These are phyloP conservation scores for Drosophila erecta DNA, from an alignment of 1,140 invertebrate species.

Conservation along the genomic window DNA sequence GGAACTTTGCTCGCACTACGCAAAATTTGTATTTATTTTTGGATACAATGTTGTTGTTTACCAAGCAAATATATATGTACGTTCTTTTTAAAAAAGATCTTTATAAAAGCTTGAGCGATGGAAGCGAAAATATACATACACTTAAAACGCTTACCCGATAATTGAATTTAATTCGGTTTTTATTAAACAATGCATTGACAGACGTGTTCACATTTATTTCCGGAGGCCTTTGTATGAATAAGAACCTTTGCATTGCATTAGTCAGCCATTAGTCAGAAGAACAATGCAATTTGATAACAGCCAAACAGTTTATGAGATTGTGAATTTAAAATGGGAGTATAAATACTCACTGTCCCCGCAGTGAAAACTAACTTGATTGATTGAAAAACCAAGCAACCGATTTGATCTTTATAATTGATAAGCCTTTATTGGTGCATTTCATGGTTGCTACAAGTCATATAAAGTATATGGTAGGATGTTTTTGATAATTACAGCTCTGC, in stretches of 20 bases:
- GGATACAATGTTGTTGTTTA: constrained; percentile 45
- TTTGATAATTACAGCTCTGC: neutral
- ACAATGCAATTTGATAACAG: constrained; percentile 20
- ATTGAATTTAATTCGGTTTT: neutral
- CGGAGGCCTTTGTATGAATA: neutral
- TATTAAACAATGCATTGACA: neutral
- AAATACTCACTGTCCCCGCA: neutral
- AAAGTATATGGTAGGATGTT: neutral
- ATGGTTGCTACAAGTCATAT: neutral
- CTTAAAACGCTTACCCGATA: neutral
- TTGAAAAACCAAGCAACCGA: neutral
- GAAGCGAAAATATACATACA: no score
- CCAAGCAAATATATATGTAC: neutral
- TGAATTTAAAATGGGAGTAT: neutral
- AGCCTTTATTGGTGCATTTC: neutral
- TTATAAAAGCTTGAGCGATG: constrained; percentile 6
- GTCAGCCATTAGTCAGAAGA: constrained; percentile 37
- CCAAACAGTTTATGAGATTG: constrained; percentile 5
- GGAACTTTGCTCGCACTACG: constrained; percentile 62
- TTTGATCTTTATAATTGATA: neutral
- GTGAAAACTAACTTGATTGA: no score
- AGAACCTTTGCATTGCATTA: constrained; percentile 7
- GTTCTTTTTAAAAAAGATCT: neutral
- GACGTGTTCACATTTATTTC: constrained; percentile 13
- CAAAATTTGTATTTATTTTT: constrained; percentile 59